Base-by-base conservation (phyloP, 2,797 vertebrate species). In the Alosa sapidissima region DNA sequence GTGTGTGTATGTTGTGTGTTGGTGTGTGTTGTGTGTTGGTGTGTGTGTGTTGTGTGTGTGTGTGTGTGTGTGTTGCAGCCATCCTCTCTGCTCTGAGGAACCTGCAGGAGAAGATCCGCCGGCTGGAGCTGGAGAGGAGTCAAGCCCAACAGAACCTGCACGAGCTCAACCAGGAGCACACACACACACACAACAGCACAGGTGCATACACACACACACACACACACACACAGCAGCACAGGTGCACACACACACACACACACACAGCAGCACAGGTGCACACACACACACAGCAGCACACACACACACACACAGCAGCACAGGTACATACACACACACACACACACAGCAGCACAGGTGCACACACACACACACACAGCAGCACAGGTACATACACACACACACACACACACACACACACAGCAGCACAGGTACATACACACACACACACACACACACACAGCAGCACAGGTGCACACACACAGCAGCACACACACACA, bases 11-110 rank as follows among this genome's bases (percentile, higher is more conserved):
- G 52, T 54, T 28, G 52, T 16, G 52, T 54, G 52, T 54, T 28
- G 28, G 4, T 48, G 47, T 48, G 47, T 48, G 47, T 0, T 48
- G 47, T 8, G 47, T 1, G 8, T 48, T 72, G 24, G 47, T 28
- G 47, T 48, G 47, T 48, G 47, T 48, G 47, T 48, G 47, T 48
- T 48, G 47, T 48, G 47, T 48, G 83, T 78, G 48, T 24, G 24
- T 8, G 11, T 16, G n/a, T 13, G 47, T 82, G 49, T 24, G 24
- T 82, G 36, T 81, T 72, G 24, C 10, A 88, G 98, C 96, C 0
- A 98, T 99, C 93, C 92, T 98, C 85, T 99, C 98, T 47, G 97
- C 97, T 60, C 91, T 99, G 94, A 98, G 93, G 92, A 98, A 98
- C 93, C 96, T 99, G 78, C 98, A 98, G 92, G 97, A 98, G 90